Conservation (phyloP, 2,888 invertebrate species). For the Ennomos quercinarius region DNA sequence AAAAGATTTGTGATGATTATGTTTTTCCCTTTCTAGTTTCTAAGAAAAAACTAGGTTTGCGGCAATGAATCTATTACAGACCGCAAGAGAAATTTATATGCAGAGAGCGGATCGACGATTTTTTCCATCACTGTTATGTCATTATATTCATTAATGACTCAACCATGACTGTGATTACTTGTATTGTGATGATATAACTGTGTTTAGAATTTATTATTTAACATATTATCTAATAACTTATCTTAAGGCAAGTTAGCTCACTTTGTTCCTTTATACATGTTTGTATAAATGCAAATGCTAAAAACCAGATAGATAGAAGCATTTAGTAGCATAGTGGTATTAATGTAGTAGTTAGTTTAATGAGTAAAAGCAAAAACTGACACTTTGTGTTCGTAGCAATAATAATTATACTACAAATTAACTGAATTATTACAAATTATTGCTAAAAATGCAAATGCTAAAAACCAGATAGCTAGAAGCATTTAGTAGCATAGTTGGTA, state of each 20-base stretch:
- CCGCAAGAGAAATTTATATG: conserved; percentile 23
- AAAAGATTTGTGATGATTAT: no score
- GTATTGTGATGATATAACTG: conserved; percentile 14
- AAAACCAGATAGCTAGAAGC: no score
- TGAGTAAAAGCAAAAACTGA: no score
- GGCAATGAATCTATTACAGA: conserved; percentile 15
- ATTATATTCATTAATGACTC: conserved; percentile 7
- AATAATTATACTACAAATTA: no score
- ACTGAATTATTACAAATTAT: no score
- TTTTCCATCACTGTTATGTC: conserved; percentile 16
- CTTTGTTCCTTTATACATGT: background rate
- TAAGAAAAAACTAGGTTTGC: conserved; percentile 4
- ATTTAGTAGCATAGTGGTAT: no score
- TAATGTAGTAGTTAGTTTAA: no score
- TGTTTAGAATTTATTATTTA: conserved; percentile 8
- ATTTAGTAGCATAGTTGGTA: no score
- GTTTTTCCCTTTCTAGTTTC: background rate
- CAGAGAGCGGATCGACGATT: conserved; percentile 16
- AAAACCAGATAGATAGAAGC: no score
- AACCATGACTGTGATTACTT: conserved; percentile 11
- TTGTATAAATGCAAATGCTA: no score
- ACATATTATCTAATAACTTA: conserved; percentile 1
- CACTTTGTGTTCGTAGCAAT: no score
- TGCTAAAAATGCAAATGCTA: no score
- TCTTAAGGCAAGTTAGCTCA: background rate